Evolutionary conservation across 2,113 vertebrate species (phyloP).

Genomic region (Catagonus wagneri): DNA sequence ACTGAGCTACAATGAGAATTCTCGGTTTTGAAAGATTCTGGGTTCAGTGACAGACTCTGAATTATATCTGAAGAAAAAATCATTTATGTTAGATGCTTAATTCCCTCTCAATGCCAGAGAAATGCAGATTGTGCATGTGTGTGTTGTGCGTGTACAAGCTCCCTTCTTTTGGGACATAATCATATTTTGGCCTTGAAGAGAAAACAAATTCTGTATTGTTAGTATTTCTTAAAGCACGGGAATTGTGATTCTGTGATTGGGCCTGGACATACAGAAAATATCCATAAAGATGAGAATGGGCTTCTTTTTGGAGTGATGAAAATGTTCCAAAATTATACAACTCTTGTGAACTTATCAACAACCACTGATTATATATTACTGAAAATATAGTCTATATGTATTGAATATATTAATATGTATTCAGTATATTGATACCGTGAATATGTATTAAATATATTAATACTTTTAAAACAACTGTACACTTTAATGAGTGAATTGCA

Average conservation of each 20-base stretch:
- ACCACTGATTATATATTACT: not conserved
- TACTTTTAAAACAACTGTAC: not conserved
- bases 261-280: not conserved
- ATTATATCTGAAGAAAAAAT: not conserved
- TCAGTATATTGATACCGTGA: too few relatives aligned
- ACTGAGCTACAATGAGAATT: too few relatives aligned
- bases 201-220: not conserved
- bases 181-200: not conserved
- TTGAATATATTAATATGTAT: not conserved
- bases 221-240: not conserved
- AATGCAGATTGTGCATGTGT: not conserved
- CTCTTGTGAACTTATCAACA: not conserved
- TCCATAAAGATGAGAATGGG: too few relatives aligned
- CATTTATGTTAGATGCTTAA: not conserved
- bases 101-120: not conserved
- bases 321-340: not conserved
- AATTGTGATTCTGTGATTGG: constrained; percentile 55
- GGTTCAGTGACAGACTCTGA: not conserved
- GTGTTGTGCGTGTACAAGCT: not conserved
- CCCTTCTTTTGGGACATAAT: not conserved
- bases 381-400: not conserved
- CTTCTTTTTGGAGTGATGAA: not conserved
- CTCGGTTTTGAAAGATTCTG: not conserved
- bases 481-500: not conserved
- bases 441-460: not conserved